Conservation (phyloP, 2,797 vertebrate genomes). For the Amphiprion clarkii region DNA sequence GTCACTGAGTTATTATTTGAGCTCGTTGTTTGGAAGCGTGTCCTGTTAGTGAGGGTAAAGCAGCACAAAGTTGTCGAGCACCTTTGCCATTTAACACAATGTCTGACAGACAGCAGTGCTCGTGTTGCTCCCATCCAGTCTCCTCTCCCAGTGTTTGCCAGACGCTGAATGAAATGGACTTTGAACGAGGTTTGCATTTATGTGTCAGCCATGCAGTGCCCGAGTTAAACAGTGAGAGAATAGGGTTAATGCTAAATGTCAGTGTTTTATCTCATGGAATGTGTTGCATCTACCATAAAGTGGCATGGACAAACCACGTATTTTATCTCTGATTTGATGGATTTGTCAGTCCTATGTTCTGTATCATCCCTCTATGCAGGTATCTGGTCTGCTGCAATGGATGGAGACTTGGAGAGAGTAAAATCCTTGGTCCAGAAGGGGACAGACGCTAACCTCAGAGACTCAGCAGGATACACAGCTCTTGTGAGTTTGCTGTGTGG, state of each 20-base stretch:
- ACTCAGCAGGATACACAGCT: constrained; percentile 89
- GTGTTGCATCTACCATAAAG: not conserved
- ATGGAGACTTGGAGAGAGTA: constrained; percentile 88
- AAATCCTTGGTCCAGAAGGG: constrained; percentile 84
- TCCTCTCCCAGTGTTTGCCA: constrained; percentile 71
- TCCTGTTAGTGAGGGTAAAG: constrained; percentile 29
- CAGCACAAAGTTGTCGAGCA: not conserved
- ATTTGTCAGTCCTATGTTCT: not conserved
- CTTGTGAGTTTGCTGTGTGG: constrained; percentile 81
- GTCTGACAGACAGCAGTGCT: constrained; percentile 59
- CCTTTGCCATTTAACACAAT: constrained; percentile 29
- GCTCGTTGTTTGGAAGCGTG: not conserved
- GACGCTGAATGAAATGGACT: constrained; percentile 83
- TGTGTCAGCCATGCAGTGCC: not conserved
- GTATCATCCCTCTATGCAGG: constrained; percentile 77
- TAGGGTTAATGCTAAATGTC: not conserved
- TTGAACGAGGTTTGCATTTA: constrained; percentile 80
- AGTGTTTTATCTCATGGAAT: not conserved
- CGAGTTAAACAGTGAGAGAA: not conserved
- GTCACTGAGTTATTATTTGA: not conserved
- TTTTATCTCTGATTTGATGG: too few species aligned
- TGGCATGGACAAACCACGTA: too few species aligned
- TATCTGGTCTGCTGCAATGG: constrained; percentile 93
- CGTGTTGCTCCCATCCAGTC: constrained; percentile 67
- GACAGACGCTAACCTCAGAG: constrained; percentile 85